Base-by-base conservation (phyloP, 2,113 vertebrate genomes). In the Dermatemys mawii region DNA sequence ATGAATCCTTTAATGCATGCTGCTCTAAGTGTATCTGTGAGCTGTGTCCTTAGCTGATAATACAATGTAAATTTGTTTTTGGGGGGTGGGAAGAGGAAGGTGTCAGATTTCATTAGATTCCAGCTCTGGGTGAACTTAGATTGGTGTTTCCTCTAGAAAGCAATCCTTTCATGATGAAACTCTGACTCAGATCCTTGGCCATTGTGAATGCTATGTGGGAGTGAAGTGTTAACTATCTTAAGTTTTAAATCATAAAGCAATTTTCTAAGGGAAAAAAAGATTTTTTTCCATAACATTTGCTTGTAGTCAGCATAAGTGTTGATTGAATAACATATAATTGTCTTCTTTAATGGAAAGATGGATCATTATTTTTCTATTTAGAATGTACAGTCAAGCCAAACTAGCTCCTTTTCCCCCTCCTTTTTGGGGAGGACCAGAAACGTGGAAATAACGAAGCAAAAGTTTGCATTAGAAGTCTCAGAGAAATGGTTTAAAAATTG, bases 71-170 rank as follows among this genome's bases (percentile, higher is more conserved):
- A 97, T 98, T 96, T 93, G 55, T 82, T 95, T 94, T 95, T 48
- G 4, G 90, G 90, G 35, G 57, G 57, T 2, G 13, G 13, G 54
- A 26, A 26, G 91, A 87, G 67, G 44, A 88, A 97, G 95, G 97
- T 96, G 97, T 97, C 95, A 11, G 70, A 93, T 98, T 97, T 97
- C 97, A 92, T 97, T 97, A 93, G 88, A 84, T 95, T 97, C 90
- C 92, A 93, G 90, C 90, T 96, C 60, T 85, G 91, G 96, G 93
- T 96, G 89, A 94, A 95, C 86, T 38, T 89, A 94, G 95, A 89
- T 46, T 91, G 93, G 86, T 76, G 9, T 88, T 97, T 96, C 90
- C 93, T 97, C 90, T 95, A 85, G 97, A 97, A 96, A 97, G 93
- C 88, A 85, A 83, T 87, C 57, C 79, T 98, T 98, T 97, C 86